Conservation (phyloP, 2,888 invertebrate genomes). For the Drosophila helvetica region DNA sequence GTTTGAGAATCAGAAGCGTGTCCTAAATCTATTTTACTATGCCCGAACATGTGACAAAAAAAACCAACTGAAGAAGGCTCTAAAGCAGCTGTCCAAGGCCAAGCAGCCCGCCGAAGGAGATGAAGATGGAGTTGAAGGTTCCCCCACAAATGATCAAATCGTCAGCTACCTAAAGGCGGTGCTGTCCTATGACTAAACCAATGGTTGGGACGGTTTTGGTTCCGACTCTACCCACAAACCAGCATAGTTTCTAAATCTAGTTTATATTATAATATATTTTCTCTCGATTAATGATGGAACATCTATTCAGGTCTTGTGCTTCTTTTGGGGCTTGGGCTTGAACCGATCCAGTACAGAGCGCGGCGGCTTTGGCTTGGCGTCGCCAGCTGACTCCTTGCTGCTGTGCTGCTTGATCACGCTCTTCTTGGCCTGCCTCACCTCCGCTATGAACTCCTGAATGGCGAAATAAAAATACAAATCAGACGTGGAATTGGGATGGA, state of each 20-base stretch:
- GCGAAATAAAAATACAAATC: not conserved
- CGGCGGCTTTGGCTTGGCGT: slow-evolving; percentile 30
- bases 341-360: slow-evolving; percentile 88
- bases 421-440: slow-evolving; percentile 84
- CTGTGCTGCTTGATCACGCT: slow-evolving; percentile 75
- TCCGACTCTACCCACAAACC: too few species aligned
- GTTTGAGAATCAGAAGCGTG: slow-evolving; percentile 84
- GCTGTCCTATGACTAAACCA: slow-evolving; percentile 39
- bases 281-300: slow-evolving; percentile 8
- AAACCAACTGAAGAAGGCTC: not conserved
- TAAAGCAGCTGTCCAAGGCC: slow-evolving; percentile 8
- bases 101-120: slow-evolving; percentile 35
- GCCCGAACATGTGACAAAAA: slow-evolving; percentile 58
- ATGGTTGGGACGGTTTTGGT: too few species aligned
- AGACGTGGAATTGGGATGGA: not conserved
- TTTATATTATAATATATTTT: slow-evolving; percentile 28
- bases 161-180: slow-evolving; percentile 74
- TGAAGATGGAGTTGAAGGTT: not conserved
- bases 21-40: slow-evolving; percentile 86
- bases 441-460: slow-evolving; percentile 85
- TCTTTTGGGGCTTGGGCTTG: slow-evolving; percentile 85
- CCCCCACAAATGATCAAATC: slow-evolving; percentile 50
- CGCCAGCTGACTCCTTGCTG: slow-evolving; percentile 46
- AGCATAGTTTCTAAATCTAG: slow-evolving; percentile 11
- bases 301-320: slow-evolving; percentile 34